Conservation (phyloP, 2,888 invertebrate genomes). For the Netelia virgata region DNA sequence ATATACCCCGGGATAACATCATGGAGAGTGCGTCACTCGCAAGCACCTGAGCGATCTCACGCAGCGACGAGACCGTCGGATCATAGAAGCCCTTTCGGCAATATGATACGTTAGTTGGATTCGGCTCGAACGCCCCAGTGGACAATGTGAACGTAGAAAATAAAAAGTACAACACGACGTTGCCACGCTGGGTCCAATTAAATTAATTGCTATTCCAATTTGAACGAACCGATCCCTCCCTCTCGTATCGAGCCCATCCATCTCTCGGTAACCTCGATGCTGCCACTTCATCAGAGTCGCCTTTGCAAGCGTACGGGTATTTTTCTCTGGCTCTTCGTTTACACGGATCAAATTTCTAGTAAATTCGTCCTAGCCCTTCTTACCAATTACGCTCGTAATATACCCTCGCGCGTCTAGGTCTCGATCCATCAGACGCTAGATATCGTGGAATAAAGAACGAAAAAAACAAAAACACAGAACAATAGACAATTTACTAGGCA, state of each 20-base stretch:
- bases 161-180: slow-evolving; percentile 33
- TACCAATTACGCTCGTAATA: slow-evolving; percentile 18
- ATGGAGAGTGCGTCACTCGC: too few species aligned
- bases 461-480: too few species aligned
- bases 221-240: slow-evolving; percentile 54
- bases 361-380: background rate
- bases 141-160: slow-evolving; percentile 35
- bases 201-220: slow-evolving; percentile 72
- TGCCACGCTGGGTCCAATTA: slow-evolving; percentile 65
- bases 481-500: background rate
- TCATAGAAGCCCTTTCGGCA: slow-evolving; percentile 6
- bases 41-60: background rate
- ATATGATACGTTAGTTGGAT: background rate
- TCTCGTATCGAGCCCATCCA: slow-evolving; percentile 44
- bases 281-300: too few species aligned
- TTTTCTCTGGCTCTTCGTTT: slow-evolving; percentile 20
- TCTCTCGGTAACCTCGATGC: slow-evolving; percentile 8
- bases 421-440: background rate
- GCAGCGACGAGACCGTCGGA: background rate
- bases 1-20: too few species aligned
- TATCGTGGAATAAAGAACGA: too few species aligned
- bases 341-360: slow-evolving; percentile 41
- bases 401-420: background rate
- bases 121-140: background rate
- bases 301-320: background rate